Percentiles rank a stretch among this genome's conserved stretches.
Conservation (phyloP, 2,888 invertebrate species). For the Heliconius ethilla region DNA sequence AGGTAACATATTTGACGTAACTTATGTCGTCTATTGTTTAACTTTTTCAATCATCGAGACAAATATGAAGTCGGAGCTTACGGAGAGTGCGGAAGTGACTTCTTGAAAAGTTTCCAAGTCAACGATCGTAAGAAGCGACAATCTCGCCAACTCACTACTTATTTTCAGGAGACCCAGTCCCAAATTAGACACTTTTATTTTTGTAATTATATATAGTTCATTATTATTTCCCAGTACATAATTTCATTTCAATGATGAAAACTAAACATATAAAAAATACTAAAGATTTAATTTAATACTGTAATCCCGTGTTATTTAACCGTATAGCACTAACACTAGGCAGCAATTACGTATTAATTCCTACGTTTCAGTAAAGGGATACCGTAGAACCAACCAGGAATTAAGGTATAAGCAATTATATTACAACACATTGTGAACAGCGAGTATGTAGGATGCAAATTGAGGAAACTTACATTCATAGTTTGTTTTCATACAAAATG, state of each 20-base stretch:
- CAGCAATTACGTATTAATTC: background rate
- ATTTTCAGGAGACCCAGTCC: constrained; percentile 67
- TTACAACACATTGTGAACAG: background rate
- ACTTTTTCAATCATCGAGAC: constrained; percentile 62
- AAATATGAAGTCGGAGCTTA: constrained; percentile 70
- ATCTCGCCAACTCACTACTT: constrained; percentile 72
- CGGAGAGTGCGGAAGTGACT: constrained; percentile 60
- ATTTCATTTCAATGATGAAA: background rate
- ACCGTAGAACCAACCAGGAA: constrained; percentile 9
- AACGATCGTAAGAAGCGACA: constrained; percentile 70
- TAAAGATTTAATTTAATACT: background rate
- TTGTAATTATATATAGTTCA: constrained; percentile 41
- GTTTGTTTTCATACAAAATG: no score
- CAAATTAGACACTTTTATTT: constrained; percentile 74
- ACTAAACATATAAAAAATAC: background rate
- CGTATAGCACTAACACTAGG: background rate
- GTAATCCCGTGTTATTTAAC: background rate
- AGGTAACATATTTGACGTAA: background rate
- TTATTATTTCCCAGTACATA: background rate
- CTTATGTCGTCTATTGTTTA: constrained; percentile 56
- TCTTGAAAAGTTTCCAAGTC: constrained; percentile 69
- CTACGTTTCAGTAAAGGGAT: constrained; percentile 8
- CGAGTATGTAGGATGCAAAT: background rate
- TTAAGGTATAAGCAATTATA: background rate
- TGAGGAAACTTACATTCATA: background rate